A percentile compares a stretch with the other conserved stretches of the same genome.
Evolutionary conservation across 2,113 vertebrate species (phyloP).

Genomic region (Perognathus longimembris): DNA sequence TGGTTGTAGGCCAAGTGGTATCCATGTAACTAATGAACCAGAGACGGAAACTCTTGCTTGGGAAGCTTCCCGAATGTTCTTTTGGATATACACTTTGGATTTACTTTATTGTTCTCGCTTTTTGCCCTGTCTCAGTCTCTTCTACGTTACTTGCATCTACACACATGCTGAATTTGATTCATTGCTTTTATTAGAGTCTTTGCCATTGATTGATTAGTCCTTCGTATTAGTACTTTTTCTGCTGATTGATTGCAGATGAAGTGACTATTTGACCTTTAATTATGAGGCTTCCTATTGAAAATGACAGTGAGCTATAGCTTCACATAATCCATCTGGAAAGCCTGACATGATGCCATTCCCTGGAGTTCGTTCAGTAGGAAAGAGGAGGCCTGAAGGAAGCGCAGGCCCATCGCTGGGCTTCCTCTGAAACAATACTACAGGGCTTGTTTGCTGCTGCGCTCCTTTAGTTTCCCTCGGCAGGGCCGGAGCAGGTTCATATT

Average conservation of each 20-base stretch:
- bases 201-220: constrained; percentile 94
- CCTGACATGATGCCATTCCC: constrained; percentile 93
- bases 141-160: constrained; percentile 83
- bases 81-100: constrained; percentile 58
- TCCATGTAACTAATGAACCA: constrained; percentile 53
- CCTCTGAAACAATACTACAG: constrained; percentile 80
- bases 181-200: constrained; percentile 98
- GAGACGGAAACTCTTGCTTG: constrained; percentile 52
- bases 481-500: constrained; percentile 7
- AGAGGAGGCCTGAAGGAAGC: constrained; percentile 86
- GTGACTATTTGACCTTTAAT: constrained; percentile 99
- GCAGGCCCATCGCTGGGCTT: constrained; percentile 78
- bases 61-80: constrained; percentile 59
- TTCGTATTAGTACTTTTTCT: constrained; percentile 93
- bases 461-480: constrained; percentile 52
- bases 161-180: constrained; percentile 92
- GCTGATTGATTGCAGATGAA: constrained; percentile 99
- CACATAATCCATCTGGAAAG: constrained; percentile 93
- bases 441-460: constrained; percentile 72
- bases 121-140: constrained; percentile 42
- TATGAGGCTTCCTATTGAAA: constrained; percentile 93
- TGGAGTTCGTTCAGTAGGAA: constrained; percentile 89
- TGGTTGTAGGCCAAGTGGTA: background rate
- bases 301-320: constrained; percentile 93
- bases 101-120: constrained; percentile 80